Percentiles rank a stretch among this genome's conserved stretches.
These are phyloP conservation scores for Novumbra hubbsi DNA, from an alignment of 2,797 vertebrate species.

Conservation along the genomic window DNA sequence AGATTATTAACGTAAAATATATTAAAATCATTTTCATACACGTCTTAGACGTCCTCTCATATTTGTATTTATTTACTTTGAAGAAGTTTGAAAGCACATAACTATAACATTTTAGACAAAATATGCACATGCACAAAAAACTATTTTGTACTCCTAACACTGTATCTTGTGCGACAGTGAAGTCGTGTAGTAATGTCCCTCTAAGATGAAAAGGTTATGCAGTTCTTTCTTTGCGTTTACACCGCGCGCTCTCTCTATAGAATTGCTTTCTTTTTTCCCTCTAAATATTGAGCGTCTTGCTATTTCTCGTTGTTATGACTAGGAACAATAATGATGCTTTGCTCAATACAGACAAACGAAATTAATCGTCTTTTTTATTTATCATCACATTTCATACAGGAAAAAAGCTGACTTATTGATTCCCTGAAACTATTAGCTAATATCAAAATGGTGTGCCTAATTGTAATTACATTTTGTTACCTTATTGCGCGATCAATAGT, in stretches of 20 bases:
- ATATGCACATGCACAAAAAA: not conserved
- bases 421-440: not conserved
- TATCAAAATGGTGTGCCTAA: not conserved
- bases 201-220: not conserved
- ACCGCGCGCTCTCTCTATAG: not conserved
- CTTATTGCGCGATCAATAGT: not conserved
- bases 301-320: not conserved
- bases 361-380: not conserved
- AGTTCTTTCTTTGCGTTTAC: not conserved
- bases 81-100: not conserved
- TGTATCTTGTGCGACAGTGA: not conserved
- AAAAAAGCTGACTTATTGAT: not conserved
- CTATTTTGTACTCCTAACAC: not conserved
- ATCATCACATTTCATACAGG: not conserved
- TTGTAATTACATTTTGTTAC: not conserved
- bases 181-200: not conserved
- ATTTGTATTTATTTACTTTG: not conserved
- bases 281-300: not conserved
- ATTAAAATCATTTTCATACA: not conserved
- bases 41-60: not conserved
- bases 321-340: not conserved
- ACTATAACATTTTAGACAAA: not conserved
- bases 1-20: conserved; percentile 4
- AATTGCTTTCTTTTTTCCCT: not conserved
- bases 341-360: not conserved